phyloP scores from a whole-genome alignment of 1,140 invertebrate species.

The Stegodyphus mimosarum region DNA sequence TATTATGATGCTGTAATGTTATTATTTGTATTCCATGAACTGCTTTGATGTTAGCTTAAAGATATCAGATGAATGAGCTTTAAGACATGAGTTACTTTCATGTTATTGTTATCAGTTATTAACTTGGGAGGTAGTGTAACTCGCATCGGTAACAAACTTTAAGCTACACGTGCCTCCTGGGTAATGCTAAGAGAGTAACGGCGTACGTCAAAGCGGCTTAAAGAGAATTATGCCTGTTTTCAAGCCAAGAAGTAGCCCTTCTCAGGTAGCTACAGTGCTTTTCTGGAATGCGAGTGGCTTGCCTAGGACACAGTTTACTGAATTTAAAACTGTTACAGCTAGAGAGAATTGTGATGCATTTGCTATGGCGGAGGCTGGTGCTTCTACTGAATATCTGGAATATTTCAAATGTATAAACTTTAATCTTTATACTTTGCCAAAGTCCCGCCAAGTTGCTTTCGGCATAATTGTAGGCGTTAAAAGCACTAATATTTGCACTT shows the following conservation, averaged over 20 bases:
- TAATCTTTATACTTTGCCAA: slow-evolving; percentile 5
- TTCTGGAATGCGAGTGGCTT: slow-evolving; percentile 23
- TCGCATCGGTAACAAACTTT: too few relatives aligned
- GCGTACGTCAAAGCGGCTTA: not conserved
- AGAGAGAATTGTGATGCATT: slow-evolving; percentile 14
- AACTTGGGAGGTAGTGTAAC: too few relatives aligned
- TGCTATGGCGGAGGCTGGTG: slow-evolving; percentile 31
- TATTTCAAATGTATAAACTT: slow-evolving; percentile 11
- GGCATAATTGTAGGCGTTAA: slow-evolving; percentile 35
- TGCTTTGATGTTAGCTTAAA: too few relatives aligned
- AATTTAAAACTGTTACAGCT: slow-evolving; percentile 1
- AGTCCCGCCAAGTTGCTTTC: slow-evolving; percentile 24
- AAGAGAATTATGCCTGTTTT: not conserved
- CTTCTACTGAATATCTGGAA: slow-evolving; percentile 5
- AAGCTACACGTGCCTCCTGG: not conserved
- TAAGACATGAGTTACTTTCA: too few relatives aligned
- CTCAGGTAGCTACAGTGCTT: not conserved
- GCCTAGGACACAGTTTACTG: slow-evolving; percentile 19
- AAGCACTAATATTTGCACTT: slow-evolving; percentile 2
- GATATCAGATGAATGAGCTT: too few relatives aligned
- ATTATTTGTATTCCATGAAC: too few relatives aligned
- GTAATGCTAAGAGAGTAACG: slow-evolving; percentile 8
- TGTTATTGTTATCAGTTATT: too few relatives aligned
- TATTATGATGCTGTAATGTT: too few relatives aligned
- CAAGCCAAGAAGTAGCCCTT: slow-evolving; percentile 6